Evolutionary conservation across 2,888 invertebrate species (phyloP).

Genomic region (Brachypalpus laphriformis): DNA sequence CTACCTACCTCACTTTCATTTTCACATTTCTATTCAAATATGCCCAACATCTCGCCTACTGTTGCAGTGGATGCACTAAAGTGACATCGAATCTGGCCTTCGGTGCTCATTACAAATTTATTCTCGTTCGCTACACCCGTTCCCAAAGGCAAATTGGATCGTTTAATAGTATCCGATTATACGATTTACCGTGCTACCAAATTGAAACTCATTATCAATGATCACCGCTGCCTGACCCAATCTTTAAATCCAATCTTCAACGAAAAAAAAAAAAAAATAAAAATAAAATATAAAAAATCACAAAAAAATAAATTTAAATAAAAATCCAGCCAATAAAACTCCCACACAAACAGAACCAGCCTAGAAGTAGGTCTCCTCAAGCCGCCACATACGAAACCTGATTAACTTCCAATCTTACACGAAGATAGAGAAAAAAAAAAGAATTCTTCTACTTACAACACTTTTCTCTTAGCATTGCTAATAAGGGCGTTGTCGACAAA

Average conservation of each 20-base stretch:
- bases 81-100: neutral
- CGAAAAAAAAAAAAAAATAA: neutral
- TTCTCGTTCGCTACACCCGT: too few relatives aligned
- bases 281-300: neutral
- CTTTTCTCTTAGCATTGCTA: slow-evolving; percentile 65
- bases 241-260: neutral
- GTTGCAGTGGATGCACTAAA: neutral
- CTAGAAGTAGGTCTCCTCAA: slow-evolving; percentile 34
- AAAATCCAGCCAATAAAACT: slow-evolving; percentile 27
- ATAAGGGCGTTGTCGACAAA: slow-evolving; percentile 64
- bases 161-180: slow-evolving; percentile 10
- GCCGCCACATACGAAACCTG: slow-evolving; percentile 20
- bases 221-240: slow-evolving; percentile 11
- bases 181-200: slow-evolving; percentile 6
- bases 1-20: too few relatives aligned
- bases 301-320: slow-evolving; percentile 21
- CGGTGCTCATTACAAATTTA: too few relatives aligned
- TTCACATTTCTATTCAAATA: too few relatives aligned
- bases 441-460: slow-evolving; percentile 15
- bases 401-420: neutral
- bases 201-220: slow-evolving; percentile 1
- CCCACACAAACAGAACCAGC: slow-evolving; percentile 39
- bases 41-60: too few relatives aligned
- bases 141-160: neutral
- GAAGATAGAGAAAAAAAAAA: neutral